Conservation (phyloP, 1,140 invertebrate genomes). For the Teleopsis dalmanni region DNA sequence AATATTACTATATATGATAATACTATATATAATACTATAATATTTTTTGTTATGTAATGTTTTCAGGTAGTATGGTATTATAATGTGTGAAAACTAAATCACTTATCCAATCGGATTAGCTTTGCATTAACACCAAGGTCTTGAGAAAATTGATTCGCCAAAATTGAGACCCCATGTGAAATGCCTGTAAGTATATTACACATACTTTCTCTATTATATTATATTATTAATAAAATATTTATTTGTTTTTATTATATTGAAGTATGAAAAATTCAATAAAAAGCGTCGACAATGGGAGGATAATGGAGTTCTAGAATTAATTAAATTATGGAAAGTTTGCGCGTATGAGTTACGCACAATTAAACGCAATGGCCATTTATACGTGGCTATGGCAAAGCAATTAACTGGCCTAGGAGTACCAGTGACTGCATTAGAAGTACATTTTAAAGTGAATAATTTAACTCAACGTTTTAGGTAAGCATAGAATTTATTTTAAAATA, state of each 20-base stretch:
- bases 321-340: conserved; percentile 44
- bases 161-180: conserved; percentile 42
- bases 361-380: conserved; percentile 44
- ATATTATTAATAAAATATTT: not conserved
- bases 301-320: conserved; percentile 41
- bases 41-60: too few species aligned
- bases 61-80: too few species aligned
- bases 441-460: conserved; percentile 42
- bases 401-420: conserved; percentile 31
- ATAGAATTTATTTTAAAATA: not conserved
- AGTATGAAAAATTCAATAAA: conserved; percentile 46
- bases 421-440: conserved; percentile 40
- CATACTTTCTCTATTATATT: not conserved
- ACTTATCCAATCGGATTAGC: too few species aligned
- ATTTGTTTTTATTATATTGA: not conserved
- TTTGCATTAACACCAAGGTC: too few species aligned
- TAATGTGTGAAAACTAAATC: too few species aligned
- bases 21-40: too few species aligned
- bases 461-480: conserved; percentile 32
- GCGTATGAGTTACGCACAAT: conserved; percentile 44
- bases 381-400: conserved; percentile 43
- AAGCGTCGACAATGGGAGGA: conserved; percentile 44
- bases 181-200: conserved; percentile 35
- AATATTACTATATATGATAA: too few species aligned
- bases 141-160: conserved; percentile 21